A percentile compares a stretch with the other conserved stretches of the same genome.
Evolutionary conservation across 2,113 vertebrate genomes (phyloP).

Genomic region (Mesembrinibis cayennensis): DNA sequence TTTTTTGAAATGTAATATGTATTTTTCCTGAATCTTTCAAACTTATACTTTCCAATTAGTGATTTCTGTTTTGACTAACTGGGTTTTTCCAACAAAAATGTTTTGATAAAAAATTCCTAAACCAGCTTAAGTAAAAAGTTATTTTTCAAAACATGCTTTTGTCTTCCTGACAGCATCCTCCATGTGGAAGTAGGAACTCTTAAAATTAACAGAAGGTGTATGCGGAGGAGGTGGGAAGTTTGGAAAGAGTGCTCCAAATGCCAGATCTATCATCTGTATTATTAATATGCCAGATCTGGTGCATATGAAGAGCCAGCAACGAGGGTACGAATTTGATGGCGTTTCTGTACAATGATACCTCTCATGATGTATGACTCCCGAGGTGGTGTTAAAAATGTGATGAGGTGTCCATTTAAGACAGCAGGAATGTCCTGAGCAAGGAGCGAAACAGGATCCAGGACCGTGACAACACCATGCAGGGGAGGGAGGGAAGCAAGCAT

Average conservation of each 20-base stretch:
- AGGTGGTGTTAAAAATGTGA: background rate
- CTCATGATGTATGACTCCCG: background rate
- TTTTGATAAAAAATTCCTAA: background rate
- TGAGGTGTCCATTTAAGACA: background rate
- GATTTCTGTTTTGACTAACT: background rate
- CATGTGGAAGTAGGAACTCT: background rate
- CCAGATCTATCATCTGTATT: conserved; percentile 1
- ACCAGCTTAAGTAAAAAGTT: background rate
- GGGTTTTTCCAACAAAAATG: background rate
- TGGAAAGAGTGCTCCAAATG: conserved; percentile 1
- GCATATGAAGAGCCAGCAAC: background rate
- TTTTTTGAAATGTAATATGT: background rate
- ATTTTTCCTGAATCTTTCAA: background rate
- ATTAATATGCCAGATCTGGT: background rate
- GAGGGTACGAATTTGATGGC: background rate
- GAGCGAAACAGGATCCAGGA: background rate
- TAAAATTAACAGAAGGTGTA: conserved; percentile 26
- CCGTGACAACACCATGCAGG: background rate
- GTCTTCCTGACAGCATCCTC: conserved; percentile 22
- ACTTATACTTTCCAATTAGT: background rate
- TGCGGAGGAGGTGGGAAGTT: background rate
- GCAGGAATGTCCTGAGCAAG: background rate
- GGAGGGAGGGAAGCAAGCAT: background rate
- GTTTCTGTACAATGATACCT: background rate
- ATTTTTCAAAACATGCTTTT: conserved; percentile 14